Base-by-base conservation (phyloP, 1,140 invertebrate species). In the Cataglyphis hispanica region DNA sequence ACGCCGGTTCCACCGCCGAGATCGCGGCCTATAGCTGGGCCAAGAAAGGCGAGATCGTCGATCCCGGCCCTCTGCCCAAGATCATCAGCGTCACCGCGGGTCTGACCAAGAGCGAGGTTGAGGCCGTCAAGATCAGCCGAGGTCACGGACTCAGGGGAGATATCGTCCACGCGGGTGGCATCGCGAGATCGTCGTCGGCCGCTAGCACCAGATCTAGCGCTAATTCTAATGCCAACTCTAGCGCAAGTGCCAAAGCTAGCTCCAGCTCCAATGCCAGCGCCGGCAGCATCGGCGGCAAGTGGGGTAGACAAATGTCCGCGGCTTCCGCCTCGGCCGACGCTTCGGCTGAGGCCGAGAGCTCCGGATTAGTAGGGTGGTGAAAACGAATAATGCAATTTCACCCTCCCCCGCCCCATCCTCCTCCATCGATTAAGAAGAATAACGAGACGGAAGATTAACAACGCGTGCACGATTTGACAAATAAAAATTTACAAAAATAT, bases 401-500 rank as follows among this genome's bases (percentile, higher is more conserved):
- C 6, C n/a, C 2, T 13, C 22, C 40, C 2, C 40, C 31, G n/a
- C n/a, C n/a, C n/a, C n/a, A n/a, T n/a, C n/a, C n/a, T n/a, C n/a
- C n/a, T n/a, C n/a, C n/a, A n/a, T n/a, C n/a, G n/a, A n/a, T n/a
- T n/a, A n/a, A n/a, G n/a, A n/a, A n/a, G n/a, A n/a, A n/a, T n/a
- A n/a, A n/a, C 34, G 19, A 16, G 7, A 63, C 19, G 7, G 25
- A 37, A 27, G 6, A 25, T 61, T 69, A 58, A 16, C 8, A 58
- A 16, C 8, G 19, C 16, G 5, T 13, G 27, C 1, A 56, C 27
- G 40, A 67, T 67, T 72, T 25, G 13, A 37, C n/a, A 27, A 66
- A 19, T 22, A 53, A 43, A 43, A 31, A 75, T 27, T 34, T 43
- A 66, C n/a, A 46, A 75, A 63, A 67, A 19, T 67, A 77, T 7